Evolutionary conservation across 2,797 vertebrate genomes (phyloP).

Genomic region (Rhinogobio ventralis): DNA sequence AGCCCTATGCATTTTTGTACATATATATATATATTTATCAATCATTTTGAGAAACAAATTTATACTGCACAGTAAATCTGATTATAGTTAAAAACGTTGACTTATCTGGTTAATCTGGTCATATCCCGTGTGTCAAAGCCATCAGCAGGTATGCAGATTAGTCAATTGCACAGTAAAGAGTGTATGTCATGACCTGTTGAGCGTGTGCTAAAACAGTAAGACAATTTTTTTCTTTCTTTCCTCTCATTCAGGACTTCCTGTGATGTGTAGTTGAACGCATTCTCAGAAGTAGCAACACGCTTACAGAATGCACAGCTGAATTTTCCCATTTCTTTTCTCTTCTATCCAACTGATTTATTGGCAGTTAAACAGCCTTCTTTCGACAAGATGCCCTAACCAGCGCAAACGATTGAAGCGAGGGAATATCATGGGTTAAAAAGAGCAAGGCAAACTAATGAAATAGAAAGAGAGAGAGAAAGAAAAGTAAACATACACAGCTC

Average conservation of each 20-base stretch:
- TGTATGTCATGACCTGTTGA: constrained; percentile 65
- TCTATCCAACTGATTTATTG: constrained; percentile 49
- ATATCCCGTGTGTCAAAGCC: constrained; percentile 58
- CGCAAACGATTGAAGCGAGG: constrained; percentile 60
- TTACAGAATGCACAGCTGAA: constrained; percentile 67
- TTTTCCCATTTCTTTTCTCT: constrained; percentile 52
- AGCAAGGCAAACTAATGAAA: constrained; percentile 42
- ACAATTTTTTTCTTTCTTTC: constrained; percentile 71
- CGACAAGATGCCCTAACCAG: constrained; percentile 59
- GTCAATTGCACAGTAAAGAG: constrained; percentile 63
- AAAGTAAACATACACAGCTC: constrained; percentile 68
- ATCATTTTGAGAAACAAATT: constrained; percentile 65
- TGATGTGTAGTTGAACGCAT: constrained; percentile 74
- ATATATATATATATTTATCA: constrained; percentile 59
- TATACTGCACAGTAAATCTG: constrained; percentile 62
- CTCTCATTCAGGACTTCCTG: constrained; percentile 73
- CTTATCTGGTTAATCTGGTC: constrained; percentile 67
- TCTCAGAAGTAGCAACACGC: constrained; percentile 72
- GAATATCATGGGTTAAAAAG: constrained; percentile 48
- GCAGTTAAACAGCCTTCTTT: constrained; percentile 54
- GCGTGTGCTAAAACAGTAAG: constrained; percentile 70
- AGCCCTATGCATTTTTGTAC: constrained; percentile 70
- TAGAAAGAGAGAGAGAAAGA: constrained; percentile 59
- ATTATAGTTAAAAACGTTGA: constrained; percentile 61
- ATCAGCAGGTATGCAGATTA: constrained; percentile 57